These are phyloP conservation scores for Protaetia brevitarsis DNA, from an alignment of 1,140 invertebrate species.

Conservation along the genomic window DNA sequence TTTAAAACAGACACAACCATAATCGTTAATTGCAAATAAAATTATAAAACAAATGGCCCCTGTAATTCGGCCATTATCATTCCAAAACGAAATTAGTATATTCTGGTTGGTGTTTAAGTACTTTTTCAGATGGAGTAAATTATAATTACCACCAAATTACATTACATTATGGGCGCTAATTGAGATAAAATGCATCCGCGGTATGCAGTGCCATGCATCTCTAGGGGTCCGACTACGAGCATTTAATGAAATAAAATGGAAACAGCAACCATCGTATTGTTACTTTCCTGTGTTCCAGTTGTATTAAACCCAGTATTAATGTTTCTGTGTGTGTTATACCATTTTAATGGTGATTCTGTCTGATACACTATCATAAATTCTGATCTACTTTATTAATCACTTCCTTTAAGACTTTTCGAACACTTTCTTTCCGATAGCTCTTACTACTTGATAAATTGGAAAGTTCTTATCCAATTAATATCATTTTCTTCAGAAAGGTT, in stretches of 20 bases:
- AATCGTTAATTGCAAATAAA: neutral
- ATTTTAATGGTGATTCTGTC: too few species aligned
- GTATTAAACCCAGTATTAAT: neutral
- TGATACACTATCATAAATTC: too few species aligned
- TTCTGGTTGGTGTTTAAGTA: neutral
- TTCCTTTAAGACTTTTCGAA: too few species aligned
- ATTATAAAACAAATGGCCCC: neutral
- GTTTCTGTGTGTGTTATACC: neutral
- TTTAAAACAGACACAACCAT: too few species aligned
- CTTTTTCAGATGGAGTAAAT: neutral
- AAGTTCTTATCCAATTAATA: too few species aligned
- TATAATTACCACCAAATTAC: neutral
- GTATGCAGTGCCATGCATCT: neutral
- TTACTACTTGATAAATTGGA: too few species aligned
- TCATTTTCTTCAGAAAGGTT: too few species aligned
- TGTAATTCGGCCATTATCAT: neutral
- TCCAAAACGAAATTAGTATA: neutral
- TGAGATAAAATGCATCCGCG: slow-evolving; percentile 3
- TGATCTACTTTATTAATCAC: too few species aligned
- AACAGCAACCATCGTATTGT: neutral
- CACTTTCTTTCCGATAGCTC: too few species aligned
- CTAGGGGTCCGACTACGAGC: neutral
- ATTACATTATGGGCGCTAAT: neutral
- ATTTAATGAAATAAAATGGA: slow-evolving; percentile 11
- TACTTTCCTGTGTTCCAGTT: neutral